Percentiles rank a stretch among this genome's conserved stretches.
These are phyloP conservation scores for Galaxias olidus DNA, from an alignment of 2,797 vertebrate genomes.

Conservation along the genomic window DNA sequence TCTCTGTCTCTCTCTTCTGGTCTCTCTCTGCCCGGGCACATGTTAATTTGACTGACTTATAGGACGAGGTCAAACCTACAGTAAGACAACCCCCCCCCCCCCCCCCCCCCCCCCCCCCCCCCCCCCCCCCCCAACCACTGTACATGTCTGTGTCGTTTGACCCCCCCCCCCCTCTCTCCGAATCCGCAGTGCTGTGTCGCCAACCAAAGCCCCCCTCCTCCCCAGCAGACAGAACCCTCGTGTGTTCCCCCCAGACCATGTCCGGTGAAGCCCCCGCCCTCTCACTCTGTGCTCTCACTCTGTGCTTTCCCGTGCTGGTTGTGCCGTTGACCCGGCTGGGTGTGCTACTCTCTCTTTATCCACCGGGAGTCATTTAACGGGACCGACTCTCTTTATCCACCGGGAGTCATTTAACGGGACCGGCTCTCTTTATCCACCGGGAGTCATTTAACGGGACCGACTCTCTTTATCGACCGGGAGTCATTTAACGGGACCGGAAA, in stretches of 20 bases:
- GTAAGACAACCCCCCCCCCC: constrained; percentile 61
- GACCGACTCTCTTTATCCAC: no score
- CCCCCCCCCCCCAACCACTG: constrained; percentile 36
- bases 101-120: constrained; percentile 42
- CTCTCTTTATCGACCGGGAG: no score
- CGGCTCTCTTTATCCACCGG: constrained; percentile 17
- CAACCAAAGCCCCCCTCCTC: constrained; percentile 15
- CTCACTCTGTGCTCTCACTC: constrained; percentile 47
- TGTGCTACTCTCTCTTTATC: constrained; percentile 65
- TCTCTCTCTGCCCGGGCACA: constrained; percentile 48
- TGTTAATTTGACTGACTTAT: constrained; percentile 66
- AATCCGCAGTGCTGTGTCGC: constrained; percentile 21
- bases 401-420: constrained; percentile 16
- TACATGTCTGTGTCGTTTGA: constrained; percentile 46
- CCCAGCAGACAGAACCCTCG: constrained; percentile 49
- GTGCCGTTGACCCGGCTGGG: constrained; percentile 32
- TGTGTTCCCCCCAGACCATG: constrained; percentile 43
- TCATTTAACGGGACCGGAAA: constrained; percentile 41
- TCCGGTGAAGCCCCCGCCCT: constrained; percentile 22
- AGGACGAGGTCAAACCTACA: constrained; percentile 71
- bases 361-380: no score
- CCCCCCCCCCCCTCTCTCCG: constrained; percentile 38
- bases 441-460: no score
- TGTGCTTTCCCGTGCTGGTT: constrained; percentile 41
- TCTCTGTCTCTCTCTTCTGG: constrained; percentile 52